phyloP scores from a whole-genome alignment of 1,140 invertebrate genomes.

The Ostrea edulis region DNA sequence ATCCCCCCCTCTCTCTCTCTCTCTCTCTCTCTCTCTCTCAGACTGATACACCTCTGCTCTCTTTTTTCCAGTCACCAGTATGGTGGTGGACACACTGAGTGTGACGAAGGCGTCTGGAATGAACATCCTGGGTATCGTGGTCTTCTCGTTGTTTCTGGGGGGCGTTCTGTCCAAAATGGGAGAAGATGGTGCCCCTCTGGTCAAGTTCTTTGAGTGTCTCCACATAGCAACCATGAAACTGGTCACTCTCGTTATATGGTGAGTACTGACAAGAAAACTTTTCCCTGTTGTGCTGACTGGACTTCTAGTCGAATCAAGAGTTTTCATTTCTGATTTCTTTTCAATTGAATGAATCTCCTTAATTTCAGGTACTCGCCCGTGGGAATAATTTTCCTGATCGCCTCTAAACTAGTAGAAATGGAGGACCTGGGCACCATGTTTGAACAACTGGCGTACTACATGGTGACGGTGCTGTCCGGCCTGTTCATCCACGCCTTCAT shows the following conservation, averaged over 20 bases:
- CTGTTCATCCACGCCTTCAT: constrained; percentile 76
- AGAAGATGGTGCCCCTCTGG: constrained; percentile 77
- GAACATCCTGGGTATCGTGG: constrained; percentile 80
- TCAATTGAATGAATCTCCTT: too few species aligned
- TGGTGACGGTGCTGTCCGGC: constrained; percentile 75
- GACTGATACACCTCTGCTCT: background rate
- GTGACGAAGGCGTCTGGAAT: constrained; percentile 66
- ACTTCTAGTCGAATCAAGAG: too few species aligned
- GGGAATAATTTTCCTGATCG: constrained; percentile 94
- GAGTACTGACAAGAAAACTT: background rate
- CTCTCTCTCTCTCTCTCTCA: background rate
- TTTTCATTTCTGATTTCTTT: too few species aligned
- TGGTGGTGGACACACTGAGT: constrained; percentile 43
- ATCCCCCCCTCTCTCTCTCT: background rate
- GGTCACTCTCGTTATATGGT: constrained; percentile 78
- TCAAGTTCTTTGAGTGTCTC: constrained; percentile 79
- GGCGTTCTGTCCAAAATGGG: constrained; percentile 78
- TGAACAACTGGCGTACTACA: constrained; percentile 74
- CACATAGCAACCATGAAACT: constrained; percentile 80
- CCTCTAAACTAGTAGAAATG: constrained; percentile 93
- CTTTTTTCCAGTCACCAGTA: constrained; percentile 32
- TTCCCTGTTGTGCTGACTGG: too few species aligned
- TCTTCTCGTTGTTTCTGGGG: constrained; percentile 81
- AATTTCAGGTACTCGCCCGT: constrained; percentile 89
- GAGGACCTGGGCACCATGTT: constrained; percentile 81